Percentiles rank a stretch among this genome's conserved stretches.
Evolutionary conservation across 2,888 invertebrate species (phyloP).

Genomic region (Dynastes hyllus): DNA sequence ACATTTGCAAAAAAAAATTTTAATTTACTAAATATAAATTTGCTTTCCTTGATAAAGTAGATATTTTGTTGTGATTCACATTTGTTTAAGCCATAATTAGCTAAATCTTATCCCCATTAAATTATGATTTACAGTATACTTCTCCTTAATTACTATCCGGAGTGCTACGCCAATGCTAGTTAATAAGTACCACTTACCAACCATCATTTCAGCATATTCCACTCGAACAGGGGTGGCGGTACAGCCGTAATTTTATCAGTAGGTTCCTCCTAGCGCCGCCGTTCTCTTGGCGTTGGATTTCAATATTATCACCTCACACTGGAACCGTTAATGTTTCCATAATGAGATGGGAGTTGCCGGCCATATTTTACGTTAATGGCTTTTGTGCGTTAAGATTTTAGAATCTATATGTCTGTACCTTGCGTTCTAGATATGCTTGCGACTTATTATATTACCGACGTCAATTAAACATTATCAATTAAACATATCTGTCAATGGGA

Average conservation of each 20-base stretch:
- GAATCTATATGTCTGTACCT: not conserved
- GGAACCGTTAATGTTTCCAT: conserved; percentile 51
- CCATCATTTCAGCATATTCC: conserved; percentile 31
- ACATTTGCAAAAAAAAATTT: too few relatives aligned
- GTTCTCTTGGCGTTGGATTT: conserved; percentile 35
- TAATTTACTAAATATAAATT: too few relatives aligned
- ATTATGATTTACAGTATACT: not conserved
- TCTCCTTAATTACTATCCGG: not conserved
- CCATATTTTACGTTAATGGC: conserved; percentile 53
- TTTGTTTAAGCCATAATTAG: not conserved
- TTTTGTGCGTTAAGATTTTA: conserved; percentile 46
- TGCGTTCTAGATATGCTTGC: not conserved
- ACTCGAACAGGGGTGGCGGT: conserved; percentile 11
- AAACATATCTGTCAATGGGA: not conserved
- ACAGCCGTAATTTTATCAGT: conserved; percentile 25
- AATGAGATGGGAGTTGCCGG: conserved; percentile 46
- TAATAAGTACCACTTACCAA: conserved; percentile 8
- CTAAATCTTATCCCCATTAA: not conserved
- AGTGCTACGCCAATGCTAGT: not conserved
- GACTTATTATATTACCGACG: not conserved
- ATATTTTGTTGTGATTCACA: not conserved
- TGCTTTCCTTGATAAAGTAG: not conserved
- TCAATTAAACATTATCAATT: not conserved
- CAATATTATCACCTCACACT: conserved; percentile 52
- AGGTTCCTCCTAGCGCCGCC: not conserved